phyloP scores from a whole-genome alignment of 2,888 invertebrate genomes.

The Dendrolimus houi region DNA sequence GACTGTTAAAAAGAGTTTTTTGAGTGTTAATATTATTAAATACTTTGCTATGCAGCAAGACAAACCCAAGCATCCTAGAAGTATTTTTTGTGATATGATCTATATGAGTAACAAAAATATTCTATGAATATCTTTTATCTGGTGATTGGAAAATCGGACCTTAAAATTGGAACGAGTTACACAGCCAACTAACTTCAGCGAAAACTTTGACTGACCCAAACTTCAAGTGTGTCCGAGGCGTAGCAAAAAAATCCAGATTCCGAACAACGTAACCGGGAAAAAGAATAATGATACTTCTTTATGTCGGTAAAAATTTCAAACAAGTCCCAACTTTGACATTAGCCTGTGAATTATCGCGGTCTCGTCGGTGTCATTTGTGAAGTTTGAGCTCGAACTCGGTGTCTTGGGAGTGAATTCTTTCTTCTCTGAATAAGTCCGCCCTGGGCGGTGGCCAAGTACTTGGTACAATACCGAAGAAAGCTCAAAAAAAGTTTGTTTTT shows the following conservation, averaged over 20 bases:
- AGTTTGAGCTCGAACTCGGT: constrained; percentile 48
- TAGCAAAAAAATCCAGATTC: constrained; percentile 20
- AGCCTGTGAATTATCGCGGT: constrained; percentile 68
- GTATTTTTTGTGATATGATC: too few species aligned
- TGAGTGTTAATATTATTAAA: too few species aligned
- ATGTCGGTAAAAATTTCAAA: constrained; percentile 59
- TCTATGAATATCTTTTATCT: too few species aligned
- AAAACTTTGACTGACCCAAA: not conserved
- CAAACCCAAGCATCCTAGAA: too few species aligned
- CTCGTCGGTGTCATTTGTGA: constrained; percentile 69
- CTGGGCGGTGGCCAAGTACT: constrained; percentile 36
- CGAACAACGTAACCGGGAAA: constrained; percentile 26
- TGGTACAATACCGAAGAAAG: constrained; percentile 9
- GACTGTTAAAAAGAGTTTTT: too few species aligned
- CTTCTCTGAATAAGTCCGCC: constrained; percentile 32
- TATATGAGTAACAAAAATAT: too few species aligned
- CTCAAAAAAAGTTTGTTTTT: not conserved
- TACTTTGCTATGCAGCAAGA: too few species aligned
- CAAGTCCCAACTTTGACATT: constrained; percentile 68
- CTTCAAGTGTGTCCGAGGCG: not conserved
- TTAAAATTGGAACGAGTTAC: too few species aligned
- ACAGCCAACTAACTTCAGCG: not conserved
- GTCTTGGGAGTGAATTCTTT: constrained; percentile 44
- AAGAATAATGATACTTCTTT: constrained; percentile 50
- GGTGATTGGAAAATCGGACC: too few species aligned